Evolutionary conservation across 2,797 vertebrate species (phyloP).

Genomic region (Hozukius guyotensis): DNA sequence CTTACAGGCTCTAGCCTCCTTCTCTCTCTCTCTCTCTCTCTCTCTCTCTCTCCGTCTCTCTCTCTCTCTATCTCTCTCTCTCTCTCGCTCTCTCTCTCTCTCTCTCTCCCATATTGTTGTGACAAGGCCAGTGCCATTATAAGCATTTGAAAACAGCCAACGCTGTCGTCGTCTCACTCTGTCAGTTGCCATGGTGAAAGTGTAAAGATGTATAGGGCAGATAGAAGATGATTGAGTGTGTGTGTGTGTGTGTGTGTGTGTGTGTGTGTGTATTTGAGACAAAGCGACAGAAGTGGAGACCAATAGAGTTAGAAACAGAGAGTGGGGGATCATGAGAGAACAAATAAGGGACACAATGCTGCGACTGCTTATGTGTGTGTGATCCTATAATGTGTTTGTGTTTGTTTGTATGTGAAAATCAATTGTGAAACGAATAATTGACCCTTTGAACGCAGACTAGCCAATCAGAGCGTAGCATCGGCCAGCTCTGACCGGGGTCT

Average conservation of each 20-base stretch:
- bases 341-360: background rate
- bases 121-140: conserved; percentile 60
- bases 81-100: too few relatives aligned
- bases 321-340: background rate
- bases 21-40: background rate
- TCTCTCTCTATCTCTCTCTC: background rate
- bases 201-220: conserved; percentile 51
- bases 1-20: background rate
- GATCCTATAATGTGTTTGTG: background rate
- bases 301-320: background rate
- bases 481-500: too few relatives aligned
- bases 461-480: too few relatives aligned
- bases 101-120: conserved; percentile 16
- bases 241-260: background rate
- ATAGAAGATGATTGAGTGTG: conserved; percentile 19
- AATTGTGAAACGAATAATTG: background rate
- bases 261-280: background rate
- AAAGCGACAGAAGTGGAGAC: background rate
- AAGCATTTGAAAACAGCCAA: conserved; percentile 55
- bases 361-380: background rate
- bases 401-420: background rate
- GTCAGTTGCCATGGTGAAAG: conserved; percentile 78
- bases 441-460: background rate
- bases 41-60: background rate
- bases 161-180: conserved; percentile 38